phyloP scores from a whole-genome alignment of 2,113 vertebrate genomes.

The Istiophorus platypterus region DNA sequence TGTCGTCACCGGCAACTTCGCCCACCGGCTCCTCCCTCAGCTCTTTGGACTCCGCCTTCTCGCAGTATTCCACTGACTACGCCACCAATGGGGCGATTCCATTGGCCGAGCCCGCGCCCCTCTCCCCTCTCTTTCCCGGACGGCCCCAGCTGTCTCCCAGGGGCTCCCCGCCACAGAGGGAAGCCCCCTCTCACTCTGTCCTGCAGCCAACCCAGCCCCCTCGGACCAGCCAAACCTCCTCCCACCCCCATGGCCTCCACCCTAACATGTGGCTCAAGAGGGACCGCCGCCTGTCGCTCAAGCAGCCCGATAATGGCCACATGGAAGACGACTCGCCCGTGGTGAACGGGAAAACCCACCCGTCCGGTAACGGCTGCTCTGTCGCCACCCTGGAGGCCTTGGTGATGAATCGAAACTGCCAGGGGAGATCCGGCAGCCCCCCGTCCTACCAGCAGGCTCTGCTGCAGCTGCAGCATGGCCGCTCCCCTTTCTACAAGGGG shows the following conservation, averaged over 20 bases:
- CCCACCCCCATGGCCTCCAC: conserved; percentile 81
- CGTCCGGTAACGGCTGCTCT: conserved; percentile 9
- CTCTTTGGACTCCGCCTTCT: conserved; percentile 92
- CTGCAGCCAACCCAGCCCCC: conserved; percentile 71
- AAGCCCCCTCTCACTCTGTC: conserved; percentile 23
- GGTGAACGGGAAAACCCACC: conserved; percentile 38
- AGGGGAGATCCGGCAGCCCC: conserved; percentile 58
- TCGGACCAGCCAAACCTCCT: conserved; percentile 63
- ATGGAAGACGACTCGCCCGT: conserved; percentile 59
- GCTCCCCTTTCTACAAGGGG: conserved; percentile 70
- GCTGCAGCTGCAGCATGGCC: conserved; percentile 67
- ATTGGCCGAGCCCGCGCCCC: conserved; percentile 51
- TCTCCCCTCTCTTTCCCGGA: conserved; percentile 52
- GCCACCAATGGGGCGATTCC: conserved; percentile 77
- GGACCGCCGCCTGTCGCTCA: conserved; percentile 84
- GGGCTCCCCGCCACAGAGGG: conserved; percentile 69
- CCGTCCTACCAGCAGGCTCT: conserved; percentile 79
- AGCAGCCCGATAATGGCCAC: conserved; percentile 73
- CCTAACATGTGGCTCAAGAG: conserved; percentile 87
- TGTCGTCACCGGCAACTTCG: conserved; percentile 92
- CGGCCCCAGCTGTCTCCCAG: conserved; percentile 49
- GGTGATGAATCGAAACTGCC: conserved; percentile 9
- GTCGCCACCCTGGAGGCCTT: neutral
- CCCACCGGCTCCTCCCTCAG: conserved; percentile 90
- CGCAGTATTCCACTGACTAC: conserved; percentile 92